phyloP scores from a whole-genome alignment of 2,113 vertebrate species.

The Austrofundulus limnaeus region DNA sequence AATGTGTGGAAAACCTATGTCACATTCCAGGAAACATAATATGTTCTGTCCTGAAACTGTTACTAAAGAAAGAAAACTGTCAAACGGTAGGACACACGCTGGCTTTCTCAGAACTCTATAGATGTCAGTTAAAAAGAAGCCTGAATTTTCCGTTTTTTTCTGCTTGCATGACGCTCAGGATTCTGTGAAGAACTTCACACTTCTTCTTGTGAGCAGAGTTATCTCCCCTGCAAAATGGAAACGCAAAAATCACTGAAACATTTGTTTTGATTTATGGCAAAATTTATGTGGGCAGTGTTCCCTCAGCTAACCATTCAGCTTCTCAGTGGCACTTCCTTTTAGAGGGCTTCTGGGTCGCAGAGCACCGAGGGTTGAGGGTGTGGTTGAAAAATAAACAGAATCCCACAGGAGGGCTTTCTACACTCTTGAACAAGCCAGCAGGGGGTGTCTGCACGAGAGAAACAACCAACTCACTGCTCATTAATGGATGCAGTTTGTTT shows the following conservation, averaged over 20 bases:
- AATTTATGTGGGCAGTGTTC: slow-evolving; percentile 67
- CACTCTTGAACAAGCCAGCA: slow-evolving; percentile 38
- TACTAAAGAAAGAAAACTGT: slow-evolving; percentile 5
- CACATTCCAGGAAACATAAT: slow-evolving; percentile 32
- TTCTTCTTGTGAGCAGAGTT: slow-evolving; percentile 3
- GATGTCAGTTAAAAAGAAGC: background rate
- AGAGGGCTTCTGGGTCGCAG: slow-evolving; percentile 48
- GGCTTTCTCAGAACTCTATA: background rate
- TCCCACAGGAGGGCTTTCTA: slow-evolving; percentile 57
- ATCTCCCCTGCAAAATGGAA: too few species aligned
- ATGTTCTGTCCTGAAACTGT: slow-evolving; percentile 9
- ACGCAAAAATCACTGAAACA: slow-evolving; percentile 28
- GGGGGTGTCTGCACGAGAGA: slow-evolving; percentile 22
- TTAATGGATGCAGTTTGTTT: slow-evolving; percentile 69
- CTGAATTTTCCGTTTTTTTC: background rate
- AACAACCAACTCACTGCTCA: slow-evolving; percentile 68
- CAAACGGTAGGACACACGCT: background rate
- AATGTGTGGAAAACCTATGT: slow-evolving; percentile 47
- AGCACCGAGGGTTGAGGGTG: slow-evolving; percentile 5
- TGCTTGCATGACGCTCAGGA: background rate
- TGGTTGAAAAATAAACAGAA: slow-evolving; percentile 66
- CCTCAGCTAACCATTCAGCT: slow-evolving; percentile 68
- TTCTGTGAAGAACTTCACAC: background rate
- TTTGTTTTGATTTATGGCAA: slow-evolving; percentile 67
- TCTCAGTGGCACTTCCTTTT: slow-evolving; percentile 39